These are phyloP conservation scores for Asteroscopus sphinx DNA, from an alignment of 2,888 invertebrate species.

Conservation along the genomic window DNA sequence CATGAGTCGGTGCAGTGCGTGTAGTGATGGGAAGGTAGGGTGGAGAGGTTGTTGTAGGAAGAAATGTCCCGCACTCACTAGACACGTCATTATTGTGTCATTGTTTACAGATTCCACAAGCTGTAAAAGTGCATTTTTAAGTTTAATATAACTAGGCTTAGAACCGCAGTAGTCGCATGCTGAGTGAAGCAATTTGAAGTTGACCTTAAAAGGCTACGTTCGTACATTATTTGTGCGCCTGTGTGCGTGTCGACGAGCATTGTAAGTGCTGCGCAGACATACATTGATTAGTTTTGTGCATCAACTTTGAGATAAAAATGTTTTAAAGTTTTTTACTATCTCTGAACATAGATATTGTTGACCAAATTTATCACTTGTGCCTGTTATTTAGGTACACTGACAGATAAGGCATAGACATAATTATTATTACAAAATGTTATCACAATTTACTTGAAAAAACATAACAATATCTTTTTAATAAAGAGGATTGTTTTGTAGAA, in stretches of 20 bases:
- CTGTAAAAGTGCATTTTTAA: too few relatives aligned
- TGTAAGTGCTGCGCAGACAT: too few relatives aligned
- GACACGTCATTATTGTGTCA: conserved; percentile 96
- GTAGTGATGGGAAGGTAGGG: conserved; percentile 96
- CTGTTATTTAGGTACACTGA: background rate
- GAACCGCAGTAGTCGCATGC: too few relatives aligned
- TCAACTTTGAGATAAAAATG: too few relatives aligned
- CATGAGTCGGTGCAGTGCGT: conserved; percentile 95
- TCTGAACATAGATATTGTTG: background rate
- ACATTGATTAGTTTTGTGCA: too few relatives aligned
- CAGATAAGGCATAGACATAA: conserved; percentile 7
- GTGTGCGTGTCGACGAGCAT: too few relatives aligned
- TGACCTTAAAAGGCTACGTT: too few relatives aligned
- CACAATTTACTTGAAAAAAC: conserved; percentile 4
- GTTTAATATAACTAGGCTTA: too few relatives aligned
- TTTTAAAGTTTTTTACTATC: background rate
- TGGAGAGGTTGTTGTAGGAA: conserved; percentile 99
- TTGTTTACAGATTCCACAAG: conserved; percentile 97
- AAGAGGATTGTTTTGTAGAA: too few relatives aligned
- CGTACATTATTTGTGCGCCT: too few relatives aligned
- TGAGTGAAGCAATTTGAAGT: too few relatives aligned
- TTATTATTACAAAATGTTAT: background rate
- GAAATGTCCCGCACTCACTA: conserved; percentile 96
- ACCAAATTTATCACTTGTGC: conserved; percentile 2
- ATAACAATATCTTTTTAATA: conserved; percentile 2